phyloP scores from a whole-genome alignment of 2,113 vertebrate species.

The Typhlomys cinereus region DNA sequence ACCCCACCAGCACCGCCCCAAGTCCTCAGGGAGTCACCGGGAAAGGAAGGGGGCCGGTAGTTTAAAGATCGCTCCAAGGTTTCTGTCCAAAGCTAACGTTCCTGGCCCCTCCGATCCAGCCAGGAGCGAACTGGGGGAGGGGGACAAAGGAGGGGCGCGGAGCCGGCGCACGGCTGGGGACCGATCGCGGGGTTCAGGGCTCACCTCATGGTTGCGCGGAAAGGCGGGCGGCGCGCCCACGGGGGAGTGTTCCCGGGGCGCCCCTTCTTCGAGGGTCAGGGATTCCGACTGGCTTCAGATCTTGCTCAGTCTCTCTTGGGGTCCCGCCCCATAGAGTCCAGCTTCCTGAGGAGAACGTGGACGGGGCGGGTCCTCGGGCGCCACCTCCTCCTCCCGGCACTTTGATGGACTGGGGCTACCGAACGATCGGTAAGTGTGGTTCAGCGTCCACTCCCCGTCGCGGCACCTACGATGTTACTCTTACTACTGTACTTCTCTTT shows the following conservation, averaged over 20 bases:
- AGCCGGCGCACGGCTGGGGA: neutral
- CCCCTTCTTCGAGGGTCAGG: slow-evolving; percentile 52
- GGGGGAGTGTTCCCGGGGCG: slow-evolving; percentile 62
- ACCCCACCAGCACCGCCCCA: slow-evolving; percentile 13
- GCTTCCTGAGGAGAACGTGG: slow-evolving; percentile 70
- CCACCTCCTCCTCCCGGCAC: slow-evolving; percentile 1
- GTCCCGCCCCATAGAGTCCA: slow-evolving; percentile 76
- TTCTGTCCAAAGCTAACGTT: neutral
- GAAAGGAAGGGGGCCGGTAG: neutral
- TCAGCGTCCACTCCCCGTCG: slow-evolving; percentile 28
- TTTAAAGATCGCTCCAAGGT: neutral
- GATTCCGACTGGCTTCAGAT: slow-evolving; percentile 60
- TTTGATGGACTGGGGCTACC: neutral
- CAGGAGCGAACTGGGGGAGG: slow-evolving; percentile 36
- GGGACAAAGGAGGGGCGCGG: slow-evolving; percentile 60
- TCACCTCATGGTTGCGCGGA: slow-evolving; percentile 76
- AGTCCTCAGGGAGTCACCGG: neutral
- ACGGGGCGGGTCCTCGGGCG: slow-evolving; percentile 27
- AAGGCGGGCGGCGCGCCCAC: slow-evolving; percentile 60
- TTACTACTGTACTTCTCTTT: slow-evolving; percentile 71
- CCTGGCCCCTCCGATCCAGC: slow-evolving; percentile 46
- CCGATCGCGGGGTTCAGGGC: neutral
- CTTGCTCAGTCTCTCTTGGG: slow-evolving; percentile 62
- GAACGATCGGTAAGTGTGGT: neutral
- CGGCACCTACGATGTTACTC: slow-evolving; percentile 64